These are phyloP conservation scores for Rhinatrema bivittatum DNA, from an alignment of 2,797 vertebrate genomes.

Conservation along the genomic window DNA sequence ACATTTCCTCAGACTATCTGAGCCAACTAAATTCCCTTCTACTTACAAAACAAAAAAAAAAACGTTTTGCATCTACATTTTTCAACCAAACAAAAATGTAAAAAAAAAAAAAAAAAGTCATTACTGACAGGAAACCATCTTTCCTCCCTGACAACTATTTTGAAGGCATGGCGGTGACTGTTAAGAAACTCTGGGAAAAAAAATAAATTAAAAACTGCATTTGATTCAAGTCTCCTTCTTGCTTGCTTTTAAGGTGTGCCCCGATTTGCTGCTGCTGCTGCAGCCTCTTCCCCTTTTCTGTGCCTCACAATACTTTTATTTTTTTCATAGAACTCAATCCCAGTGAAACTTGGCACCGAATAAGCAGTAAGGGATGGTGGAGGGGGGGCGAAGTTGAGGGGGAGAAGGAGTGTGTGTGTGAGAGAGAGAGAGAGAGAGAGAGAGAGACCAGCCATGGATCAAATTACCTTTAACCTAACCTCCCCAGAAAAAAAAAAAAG, in stretches of 20 bases:
- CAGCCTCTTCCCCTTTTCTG: conserved; percentile 20
- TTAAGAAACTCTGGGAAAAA: too few relatives aligned
- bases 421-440: conserved; percentile 34
- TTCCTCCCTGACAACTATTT: too few relatives aligned
- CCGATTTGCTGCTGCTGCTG: neutral
- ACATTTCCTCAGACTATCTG: conserved; percentile 24
- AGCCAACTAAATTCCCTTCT: too few relatives aligned
- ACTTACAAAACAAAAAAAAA: too few relatives aligned
- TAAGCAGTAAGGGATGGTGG: conserved; percentile 10
- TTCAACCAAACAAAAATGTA: too few relatives aligned
- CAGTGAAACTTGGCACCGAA: conserved; percentile 66
- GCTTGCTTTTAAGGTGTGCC: neutral
- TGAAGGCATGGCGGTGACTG: too few relatives aligned
- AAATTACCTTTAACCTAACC: conserved; percentile 20
- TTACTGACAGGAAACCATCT: too few relatives aligned
- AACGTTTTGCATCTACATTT: too few relatives aligned
- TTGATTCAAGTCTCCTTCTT: too few relatives aligned
- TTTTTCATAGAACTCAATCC: conserved; percentile 53
- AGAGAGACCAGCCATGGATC: conserved; percentile 32
- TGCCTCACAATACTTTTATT: conserved; percentile 46
- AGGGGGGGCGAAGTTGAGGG: neutral
- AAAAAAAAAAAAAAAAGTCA: neutral
- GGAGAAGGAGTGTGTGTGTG: too few relatives aligned
- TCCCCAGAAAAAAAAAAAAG: too few relatives aligned
- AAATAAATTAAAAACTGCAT: too few relatives aligned